phyloP scores from a whole-genome alignment of 2,797 vertebrate genomes.

The Remorina albescens region DNA sequence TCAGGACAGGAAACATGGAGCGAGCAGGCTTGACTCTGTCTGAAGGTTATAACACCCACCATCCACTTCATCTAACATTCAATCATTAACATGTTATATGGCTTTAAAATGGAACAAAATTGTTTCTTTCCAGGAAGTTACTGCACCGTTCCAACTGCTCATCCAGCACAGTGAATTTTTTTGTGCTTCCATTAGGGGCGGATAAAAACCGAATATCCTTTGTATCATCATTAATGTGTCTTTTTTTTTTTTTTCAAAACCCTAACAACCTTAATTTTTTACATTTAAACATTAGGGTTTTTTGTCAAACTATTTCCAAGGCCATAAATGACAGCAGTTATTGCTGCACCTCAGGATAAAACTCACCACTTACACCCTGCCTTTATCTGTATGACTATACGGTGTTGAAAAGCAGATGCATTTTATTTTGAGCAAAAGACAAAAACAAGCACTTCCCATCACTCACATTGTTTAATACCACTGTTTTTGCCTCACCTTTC shows the following conservation, averaged over 20 bases:
- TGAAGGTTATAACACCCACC: neutral
- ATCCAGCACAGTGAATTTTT: too few species aligned
- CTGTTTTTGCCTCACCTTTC: neutral
- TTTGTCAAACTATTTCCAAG: too few species aligned
- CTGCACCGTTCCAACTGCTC: too few species aligned
- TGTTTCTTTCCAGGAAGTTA: neutral
- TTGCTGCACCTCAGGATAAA: neutral
- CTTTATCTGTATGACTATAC: neutral
- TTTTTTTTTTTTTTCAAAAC: too few species aligned
- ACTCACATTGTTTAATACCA: constrained; percentile 50
- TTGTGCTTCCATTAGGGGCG: too few species aligned
- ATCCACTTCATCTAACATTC: neutral
- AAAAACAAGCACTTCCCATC: constrained; percentile 24
- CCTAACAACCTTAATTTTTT: neutral
- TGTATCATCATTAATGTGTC: too few species aligned
- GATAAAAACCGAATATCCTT: too few species aligned
- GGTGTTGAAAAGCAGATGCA: constrained; percentile 2
- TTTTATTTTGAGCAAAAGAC: constrained; percentile 16
- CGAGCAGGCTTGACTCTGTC: too few species aligned
- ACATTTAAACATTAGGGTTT: neutral
- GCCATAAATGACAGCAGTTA: neutral
- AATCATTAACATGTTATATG: too few species aligned
- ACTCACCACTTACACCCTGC: neutral
- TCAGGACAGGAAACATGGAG: too few species aligned
- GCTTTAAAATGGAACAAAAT: neutral